These are phyloP conservation scores for Balaenoptera acutorostrata DNA, from an alignment of 2,113 vertebrate species.

Conservation along the genomic window DNA sequence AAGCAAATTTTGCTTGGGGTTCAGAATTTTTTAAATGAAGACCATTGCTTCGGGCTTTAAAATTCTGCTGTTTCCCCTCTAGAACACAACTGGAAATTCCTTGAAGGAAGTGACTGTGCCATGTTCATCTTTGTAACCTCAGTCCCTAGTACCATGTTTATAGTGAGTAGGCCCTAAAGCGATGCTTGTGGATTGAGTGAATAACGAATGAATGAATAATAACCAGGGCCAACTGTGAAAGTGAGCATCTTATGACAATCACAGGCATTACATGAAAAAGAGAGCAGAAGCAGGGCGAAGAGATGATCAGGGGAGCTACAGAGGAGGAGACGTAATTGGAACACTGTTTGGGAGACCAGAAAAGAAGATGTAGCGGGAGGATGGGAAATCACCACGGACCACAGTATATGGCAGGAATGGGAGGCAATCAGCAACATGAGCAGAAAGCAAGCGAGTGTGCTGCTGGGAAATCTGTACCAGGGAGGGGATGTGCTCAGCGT, in stretches of 20 bases:
- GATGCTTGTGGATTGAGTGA: background rate
- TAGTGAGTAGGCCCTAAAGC: background rate
- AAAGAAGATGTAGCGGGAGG: background rate
- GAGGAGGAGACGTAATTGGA: background rate
- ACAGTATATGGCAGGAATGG: background rate
- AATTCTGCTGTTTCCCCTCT: background rate
- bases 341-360: background rate
- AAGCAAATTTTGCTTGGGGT: background rate
- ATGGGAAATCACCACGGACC: background rate
- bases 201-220: conserved; percentile 15
- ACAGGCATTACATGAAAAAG: background rate
- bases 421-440: background rate
- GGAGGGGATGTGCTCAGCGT: background rate
- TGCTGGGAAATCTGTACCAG: background rate
- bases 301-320: background rate
- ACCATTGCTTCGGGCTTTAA: background rate
- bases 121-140: background rate
- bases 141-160: background rate
- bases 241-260: background rate
- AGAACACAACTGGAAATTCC: background rate
- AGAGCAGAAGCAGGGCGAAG: conserved; percentile 26
- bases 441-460: conserved; percentile 24
- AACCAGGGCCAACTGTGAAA: background rate
- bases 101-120: background rate
- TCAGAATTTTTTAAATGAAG: background rate